Evolutionary conservation across 1,140 invertebrate species (phyloP).

Genomic region (Drosophila watanabei): DNA sequence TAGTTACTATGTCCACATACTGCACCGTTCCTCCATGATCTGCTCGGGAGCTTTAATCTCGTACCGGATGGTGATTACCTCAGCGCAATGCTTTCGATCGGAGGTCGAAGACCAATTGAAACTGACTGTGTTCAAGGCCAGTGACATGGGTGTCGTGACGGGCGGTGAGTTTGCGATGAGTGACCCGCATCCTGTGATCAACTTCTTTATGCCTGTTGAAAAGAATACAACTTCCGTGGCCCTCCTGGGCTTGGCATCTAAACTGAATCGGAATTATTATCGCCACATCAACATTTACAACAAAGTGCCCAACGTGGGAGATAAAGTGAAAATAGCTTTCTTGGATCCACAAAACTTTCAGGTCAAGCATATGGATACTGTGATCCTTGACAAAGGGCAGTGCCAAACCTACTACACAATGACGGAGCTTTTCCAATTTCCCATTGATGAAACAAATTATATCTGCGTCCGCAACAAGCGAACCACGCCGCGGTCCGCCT

Average conservation of each 20-base stretch:
- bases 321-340: constrained; percentile 6
- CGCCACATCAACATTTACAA: constrained; percentile 19
- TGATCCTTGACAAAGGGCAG: not conserved
- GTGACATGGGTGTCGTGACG: constrained; percentile 27
- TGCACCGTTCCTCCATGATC: constrained; percentile 40
- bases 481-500: not conserved
- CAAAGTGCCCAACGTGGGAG: not conserved
- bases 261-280: not conserved
- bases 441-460: not conserved
- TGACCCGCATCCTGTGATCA: constrained; percentile 2
- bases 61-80: constrained; percentile 49
- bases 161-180: constrained; percentile 1
- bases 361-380: not conserved
- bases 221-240: constrained; percentile 5
- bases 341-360: not conserved
- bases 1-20: constrained; percentile 46
- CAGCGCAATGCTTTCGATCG: constrained; percentile 36
- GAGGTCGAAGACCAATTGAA: not conserved
- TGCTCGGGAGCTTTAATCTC: constrained; percentile 54
- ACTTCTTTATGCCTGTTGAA: constrained; percentile 36
- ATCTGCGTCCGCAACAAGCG: constrained; percentile 42
- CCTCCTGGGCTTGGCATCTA: constrained; percentile 13
- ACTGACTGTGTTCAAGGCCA: constrained; percentile 22
- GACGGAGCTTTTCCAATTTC: not conserved
- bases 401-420: constrained; percentile 10